These are phyloP conservation scores for Crocidura indochinensis DNA, from an alignment of 2,797 vertebrate genomes.

Conservation along the genomic window DNA sequence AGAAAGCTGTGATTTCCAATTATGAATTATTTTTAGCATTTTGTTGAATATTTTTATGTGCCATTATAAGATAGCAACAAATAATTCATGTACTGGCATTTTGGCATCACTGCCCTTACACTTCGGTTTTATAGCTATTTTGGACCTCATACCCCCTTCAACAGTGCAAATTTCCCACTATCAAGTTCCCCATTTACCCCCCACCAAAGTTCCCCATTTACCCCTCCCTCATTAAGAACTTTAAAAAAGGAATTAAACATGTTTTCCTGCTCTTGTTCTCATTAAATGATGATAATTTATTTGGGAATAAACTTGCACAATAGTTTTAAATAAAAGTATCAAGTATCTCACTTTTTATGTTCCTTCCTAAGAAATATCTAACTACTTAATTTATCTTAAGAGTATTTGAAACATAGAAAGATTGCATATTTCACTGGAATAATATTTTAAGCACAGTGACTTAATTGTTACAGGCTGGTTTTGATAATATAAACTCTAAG, in stretches of 20 bases:
- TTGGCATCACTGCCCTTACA: too few species aligned
- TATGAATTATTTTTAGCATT: neutral
- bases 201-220: too few species aligned
- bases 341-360: neutral
- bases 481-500: neutral
- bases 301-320: neutral
- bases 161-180: too few species aligned
- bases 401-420: neutral
- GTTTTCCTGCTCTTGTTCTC: neutral
- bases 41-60: neutral
- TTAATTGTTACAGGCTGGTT: neutral
- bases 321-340: neutral
- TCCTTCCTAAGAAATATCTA: neutral
- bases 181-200: too few species aligned
- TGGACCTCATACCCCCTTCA: neutral
- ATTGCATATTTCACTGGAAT: too few species aligned
- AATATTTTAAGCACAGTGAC: too few species aligned
- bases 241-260: neutral
- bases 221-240: neutral
- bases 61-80: neutral
- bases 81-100: neutral
- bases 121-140: neutral
- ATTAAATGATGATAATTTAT: conserved; percentile 10
- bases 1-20: neutral
- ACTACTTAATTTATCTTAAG: neutral